A percentile compares a stretch with the other conserved stretches of the same genome.
phyloP scores from a whole-genome alignment of 2,797 vertebrate genomes.

The Anguilla obscura region DNA sequence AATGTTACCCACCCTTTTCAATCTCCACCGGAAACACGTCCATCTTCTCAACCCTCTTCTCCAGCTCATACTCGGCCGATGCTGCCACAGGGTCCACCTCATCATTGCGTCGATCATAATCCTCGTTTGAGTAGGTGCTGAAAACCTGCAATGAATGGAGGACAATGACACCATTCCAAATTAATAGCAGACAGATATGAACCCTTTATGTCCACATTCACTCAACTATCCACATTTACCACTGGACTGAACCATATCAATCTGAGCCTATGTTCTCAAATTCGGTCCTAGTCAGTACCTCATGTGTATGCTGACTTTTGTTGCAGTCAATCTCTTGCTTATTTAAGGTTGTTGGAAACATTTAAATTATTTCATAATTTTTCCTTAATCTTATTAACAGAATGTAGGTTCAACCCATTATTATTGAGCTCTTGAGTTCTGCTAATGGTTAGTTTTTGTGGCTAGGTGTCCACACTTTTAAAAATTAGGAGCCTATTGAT shows the following conservation, averaged over 20 bases:
- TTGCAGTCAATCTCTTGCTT: too few relatives aligned
- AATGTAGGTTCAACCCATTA: too few relatives aligned
- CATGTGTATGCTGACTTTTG: too few relatives aligned
- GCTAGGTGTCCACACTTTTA: too few relatives aligned
- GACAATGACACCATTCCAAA: not conserved
- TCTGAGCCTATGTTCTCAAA: too few relatives aligned
- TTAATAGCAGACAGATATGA: not conserved
- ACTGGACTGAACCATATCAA: not conserved
- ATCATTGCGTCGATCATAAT: slow-evolving; percentile 90
- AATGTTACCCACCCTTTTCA: slow-evolving; percentile 75
- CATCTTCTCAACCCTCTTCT: slow-evolving; percentile 95
- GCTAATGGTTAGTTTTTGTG: too few relatives aligned
- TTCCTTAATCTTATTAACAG: too few relatives aligned
- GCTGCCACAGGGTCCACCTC: slow-evolving; percentile 91
- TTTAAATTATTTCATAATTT: too few relatives aligned
- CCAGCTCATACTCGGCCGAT: slow-evolving; percentile 90
- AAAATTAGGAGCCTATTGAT: too few relatives aligned
- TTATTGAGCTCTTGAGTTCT: too few relatives aligned
- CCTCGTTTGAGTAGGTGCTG: slow-evolving; percentile 89
- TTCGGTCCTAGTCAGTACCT: too few relatives aligned
- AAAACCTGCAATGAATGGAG: slow-evolving; percentile 74
- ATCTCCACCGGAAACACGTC: slow-evolving; percentile 93
- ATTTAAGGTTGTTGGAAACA: too few relatives aligned
- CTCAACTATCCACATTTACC: not conserved
- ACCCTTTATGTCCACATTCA: not conserved